These are phyloP conservation scores for Empidonax traillii DNA, from an alignment of 2,113 vertebrate species.

Conservation along the genomic window DNA sequence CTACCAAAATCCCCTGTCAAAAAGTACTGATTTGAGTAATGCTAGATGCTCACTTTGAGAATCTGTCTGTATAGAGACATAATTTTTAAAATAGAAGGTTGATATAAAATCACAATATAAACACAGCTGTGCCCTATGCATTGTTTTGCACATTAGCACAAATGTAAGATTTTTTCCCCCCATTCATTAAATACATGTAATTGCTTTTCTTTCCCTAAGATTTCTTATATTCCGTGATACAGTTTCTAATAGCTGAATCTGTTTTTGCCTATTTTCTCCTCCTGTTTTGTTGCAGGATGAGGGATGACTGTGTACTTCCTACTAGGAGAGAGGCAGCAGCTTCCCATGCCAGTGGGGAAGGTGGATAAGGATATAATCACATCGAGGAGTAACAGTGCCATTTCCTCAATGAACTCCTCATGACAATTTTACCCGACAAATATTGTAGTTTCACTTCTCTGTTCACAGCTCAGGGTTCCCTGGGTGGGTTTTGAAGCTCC, in stretches of 20 bases:
- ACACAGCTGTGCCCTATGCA: not conserved
- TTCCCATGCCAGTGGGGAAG: accelerated
- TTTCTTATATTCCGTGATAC: not conserved
- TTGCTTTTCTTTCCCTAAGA: not conserved
- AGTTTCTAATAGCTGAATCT: not conserved
- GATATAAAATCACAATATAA: not conserved
- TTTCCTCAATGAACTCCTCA: not conserved
- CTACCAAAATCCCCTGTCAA: not conserved
- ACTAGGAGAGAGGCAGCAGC: not conserved
- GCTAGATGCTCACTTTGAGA: not conserved
- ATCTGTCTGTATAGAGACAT: not conserved
- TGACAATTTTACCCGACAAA: not conserved
- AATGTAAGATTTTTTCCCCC: not conserved
- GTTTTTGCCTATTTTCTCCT: not conserved
- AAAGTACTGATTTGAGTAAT: not conserved
- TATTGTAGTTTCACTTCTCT: not conserved
- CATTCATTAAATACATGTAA: accelerated
- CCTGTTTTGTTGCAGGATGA: not conserved
- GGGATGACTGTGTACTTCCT: not conserved
- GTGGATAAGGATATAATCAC: not conserved
- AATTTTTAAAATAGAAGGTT: not conserved
- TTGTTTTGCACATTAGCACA: not conserved
- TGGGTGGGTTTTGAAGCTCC: not conserved
- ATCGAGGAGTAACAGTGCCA: not conserved
- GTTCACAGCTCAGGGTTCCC: not conserved